Percentiles rank a stretch among this genome's conserved stretches.
These are phyloP conservation scores for Noctua comes DNA, from an alignment of 2,888 invertebrate species.

Conservation along the genomic window DNA sequence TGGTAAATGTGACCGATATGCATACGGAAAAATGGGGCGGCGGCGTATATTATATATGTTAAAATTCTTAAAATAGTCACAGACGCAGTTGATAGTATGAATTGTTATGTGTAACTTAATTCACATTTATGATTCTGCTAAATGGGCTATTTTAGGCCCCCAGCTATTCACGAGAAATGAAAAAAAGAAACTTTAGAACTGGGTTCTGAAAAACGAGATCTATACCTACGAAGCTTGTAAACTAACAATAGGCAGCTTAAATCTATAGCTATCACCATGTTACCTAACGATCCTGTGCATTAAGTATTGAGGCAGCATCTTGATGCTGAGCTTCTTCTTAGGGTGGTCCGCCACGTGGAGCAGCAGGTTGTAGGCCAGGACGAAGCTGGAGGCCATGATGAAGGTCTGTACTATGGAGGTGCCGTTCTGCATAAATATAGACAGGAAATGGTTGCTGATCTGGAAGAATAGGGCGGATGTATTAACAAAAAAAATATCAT, in stretches of 20 bases:
- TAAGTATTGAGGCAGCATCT: slow-evolving; percentile 71
- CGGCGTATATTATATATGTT: background rate
- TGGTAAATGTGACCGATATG: background rate
- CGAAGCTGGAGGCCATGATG: slow-evolving; percentile 78
- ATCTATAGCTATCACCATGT: background rate
- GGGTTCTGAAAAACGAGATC: background rate
- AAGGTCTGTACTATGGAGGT: slow-evolving; percentile 78
- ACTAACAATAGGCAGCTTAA: background rate
- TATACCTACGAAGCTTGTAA: background rate
- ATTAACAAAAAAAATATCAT: background rate
- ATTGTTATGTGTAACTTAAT: too few relatives aligned
- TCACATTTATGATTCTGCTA: too few relatives aligned
- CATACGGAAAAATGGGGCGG: background rate
- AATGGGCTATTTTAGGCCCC: too few relatives aligned
- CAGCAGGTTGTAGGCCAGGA: slow-evolving; percentile 79
- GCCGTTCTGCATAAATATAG: slow-evolving; percentile 76
- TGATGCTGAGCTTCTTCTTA: slow-evolving; percentile 62
- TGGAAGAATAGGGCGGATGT: slow-evolving; percentile 44
- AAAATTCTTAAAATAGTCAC: too few relatives aligned
- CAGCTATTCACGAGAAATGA: background rate
- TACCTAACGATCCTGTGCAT: slow-evolving; percentile 78
- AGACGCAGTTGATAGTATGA: too few relatives aligned
- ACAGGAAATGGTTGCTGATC: slow-evolving; percentile 69
- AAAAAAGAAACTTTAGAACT: background rate
- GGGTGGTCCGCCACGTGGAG: slow-evolving; percentile 66